phyloP scores from a whole-genome alignment of 1,140 invertebrate genomes.

The Drosophila sp. region DNA sequence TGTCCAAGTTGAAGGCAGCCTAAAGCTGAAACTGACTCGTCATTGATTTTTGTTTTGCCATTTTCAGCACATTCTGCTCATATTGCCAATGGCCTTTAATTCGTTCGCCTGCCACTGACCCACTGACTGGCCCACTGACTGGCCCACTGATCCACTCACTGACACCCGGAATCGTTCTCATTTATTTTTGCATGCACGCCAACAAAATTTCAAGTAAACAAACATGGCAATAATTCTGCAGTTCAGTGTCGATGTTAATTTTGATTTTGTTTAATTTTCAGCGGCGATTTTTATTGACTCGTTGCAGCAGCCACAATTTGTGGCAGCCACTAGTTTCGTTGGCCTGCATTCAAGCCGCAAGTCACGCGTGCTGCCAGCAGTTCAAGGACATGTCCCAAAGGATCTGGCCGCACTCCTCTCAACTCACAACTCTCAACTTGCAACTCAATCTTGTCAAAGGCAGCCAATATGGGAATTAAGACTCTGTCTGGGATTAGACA shows the following conservation, averaged over 20 bases:
- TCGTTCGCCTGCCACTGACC: constrained; percentile 12
- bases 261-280: constrained; percentile 52
- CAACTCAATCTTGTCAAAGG: constrained; percentile 53
- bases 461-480: constrained; percentile 60
- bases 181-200: constrained; percentile 39
- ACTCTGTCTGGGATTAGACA: constrained; percentile 56
- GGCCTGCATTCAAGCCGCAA: constrained; percentile 3
- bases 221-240: constrained; percentile 52
- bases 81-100: constrained; percentile 1
- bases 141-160: constrained; percentile 16
- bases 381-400: constrained; percentile 58
- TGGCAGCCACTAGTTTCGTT: constrained; percentile 24
- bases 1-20: constrained; percentile 54
- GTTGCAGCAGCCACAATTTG: constrained; percentile 23
- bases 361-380: constrained; percentile 37
- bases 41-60: constrained; percentile 48
- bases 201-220: constrained; percentile 54
- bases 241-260: constrained; percentile 50
- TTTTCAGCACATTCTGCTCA: constrained; percentile 23
- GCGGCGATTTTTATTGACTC: constrained; percentile 47
- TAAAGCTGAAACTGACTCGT: constrained; percentile 24
- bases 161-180: constrained; percentile 32
- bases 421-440: constrained; percentile 3
- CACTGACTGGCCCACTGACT: constrained; percentile 16
- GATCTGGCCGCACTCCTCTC: neutral